Evolutionary conservation across 35 echinoderm and acorn worm genomes (phyloP).

Genomic region (Strongylocentrotus purpuratus): DNA sequence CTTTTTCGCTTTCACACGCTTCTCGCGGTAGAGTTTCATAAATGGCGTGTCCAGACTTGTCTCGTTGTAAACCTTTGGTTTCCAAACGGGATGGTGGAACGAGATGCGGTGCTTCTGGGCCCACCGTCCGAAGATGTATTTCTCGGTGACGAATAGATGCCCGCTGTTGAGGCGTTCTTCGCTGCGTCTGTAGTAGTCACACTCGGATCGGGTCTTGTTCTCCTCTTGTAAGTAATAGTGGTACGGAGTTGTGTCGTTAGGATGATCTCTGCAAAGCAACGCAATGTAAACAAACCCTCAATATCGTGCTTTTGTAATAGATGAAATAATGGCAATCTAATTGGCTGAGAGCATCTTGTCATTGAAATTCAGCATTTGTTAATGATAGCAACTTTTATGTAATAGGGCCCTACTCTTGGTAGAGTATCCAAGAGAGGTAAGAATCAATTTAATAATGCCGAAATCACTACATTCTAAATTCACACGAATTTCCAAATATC

Average conservation of each 20-base stretch:
- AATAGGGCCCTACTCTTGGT: too few species aligned
- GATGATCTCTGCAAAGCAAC: conserved; percentile 65
- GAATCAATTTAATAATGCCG: too few species aligned
- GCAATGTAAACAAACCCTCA: neutral
- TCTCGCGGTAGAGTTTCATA: conserved; percentile 80
- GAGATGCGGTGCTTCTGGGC: conserved; percentile 74
- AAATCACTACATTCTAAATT: too few species aligned
- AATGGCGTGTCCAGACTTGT: conserved; percentile 76
- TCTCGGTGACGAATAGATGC: conserved; percentile 90
- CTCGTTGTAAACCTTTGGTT: conserved; percentile 58
- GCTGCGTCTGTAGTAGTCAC: conserved; percentile 84
- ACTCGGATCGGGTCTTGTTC: conserved; percentile 62
- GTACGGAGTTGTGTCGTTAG: conserved; percentile 81
- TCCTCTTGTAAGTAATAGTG: conserved; percentile 78
- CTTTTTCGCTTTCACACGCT: conserved; percentile 41
- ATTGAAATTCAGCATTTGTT: too few species aligned
- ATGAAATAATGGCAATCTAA: too few species aligned
- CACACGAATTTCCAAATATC: too few species aligned
- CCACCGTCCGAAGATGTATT: conserved; percentile 90
- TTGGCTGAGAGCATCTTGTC: too few species aligned
- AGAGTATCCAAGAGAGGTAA: too few species aligned
- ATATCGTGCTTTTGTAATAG: too few species aligned
- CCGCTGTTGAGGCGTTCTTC: conserved; percentile 75
- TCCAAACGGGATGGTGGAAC: conserved; percentile 74
- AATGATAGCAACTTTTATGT: too few species aligned